These are phyloP conservation scores for Leucophora obtusa DNA, from an alignment of 2,888 invertebrate species.

Conservation along the genomic window DNA sequence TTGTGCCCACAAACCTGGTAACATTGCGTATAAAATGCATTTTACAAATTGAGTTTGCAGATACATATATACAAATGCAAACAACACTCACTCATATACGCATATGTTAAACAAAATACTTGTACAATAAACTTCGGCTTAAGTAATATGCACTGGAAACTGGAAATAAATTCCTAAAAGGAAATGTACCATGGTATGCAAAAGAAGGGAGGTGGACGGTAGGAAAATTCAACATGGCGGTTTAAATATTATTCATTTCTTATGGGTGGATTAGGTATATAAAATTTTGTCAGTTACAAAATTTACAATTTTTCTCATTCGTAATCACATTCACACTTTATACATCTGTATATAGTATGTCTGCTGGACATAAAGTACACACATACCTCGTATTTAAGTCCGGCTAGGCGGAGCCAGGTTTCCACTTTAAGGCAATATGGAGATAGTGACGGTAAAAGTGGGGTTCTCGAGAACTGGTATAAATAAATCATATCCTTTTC, in stretches of 20 bases:
- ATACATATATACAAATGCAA: background rate
- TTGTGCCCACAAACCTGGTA: too few relatives aligned
- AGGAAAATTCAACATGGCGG: slow-evolving; percentile 64
- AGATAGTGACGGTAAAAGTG: slow-evolving; percentile 92
- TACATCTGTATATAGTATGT: too few relatives aligned
- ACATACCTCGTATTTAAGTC: slow-evolving; percentile 95
- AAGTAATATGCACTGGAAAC: slow-evolving; percentile 17
- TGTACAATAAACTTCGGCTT: background rate
- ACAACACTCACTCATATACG: background rate
- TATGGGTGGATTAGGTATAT: background rate
- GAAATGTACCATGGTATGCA: slow-evolving; percentile 20
- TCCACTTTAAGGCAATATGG: slow-evolving; percentile 97
- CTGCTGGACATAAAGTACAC: background rate
- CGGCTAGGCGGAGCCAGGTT: slow-evolving; percentile 95
- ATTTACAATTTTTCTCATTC: too few relatives aligned
- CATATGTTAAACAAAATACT: background rate
- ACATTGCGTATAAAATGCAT: too few relatives aligned
- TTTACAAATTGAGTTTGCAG: background rate
- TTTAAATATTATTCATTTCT: slow-evolving; percentile 7
- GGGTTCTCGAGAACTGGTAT: slow-evolving; percentile 95
- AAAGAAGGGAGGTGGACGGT: slow-evolving; percentile 22
- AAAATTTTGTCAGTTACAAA: background rate
- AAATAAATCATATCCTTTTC: slow-evolving; percentile 96
- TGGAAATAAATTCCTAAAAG: slow-evolving; percentile 46
- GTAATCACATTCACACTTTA: background rate